phyloP scores from a whole-genome alignment of 2,113 vertebrate genomes.

The Amblyopsis rosae region DNA sequence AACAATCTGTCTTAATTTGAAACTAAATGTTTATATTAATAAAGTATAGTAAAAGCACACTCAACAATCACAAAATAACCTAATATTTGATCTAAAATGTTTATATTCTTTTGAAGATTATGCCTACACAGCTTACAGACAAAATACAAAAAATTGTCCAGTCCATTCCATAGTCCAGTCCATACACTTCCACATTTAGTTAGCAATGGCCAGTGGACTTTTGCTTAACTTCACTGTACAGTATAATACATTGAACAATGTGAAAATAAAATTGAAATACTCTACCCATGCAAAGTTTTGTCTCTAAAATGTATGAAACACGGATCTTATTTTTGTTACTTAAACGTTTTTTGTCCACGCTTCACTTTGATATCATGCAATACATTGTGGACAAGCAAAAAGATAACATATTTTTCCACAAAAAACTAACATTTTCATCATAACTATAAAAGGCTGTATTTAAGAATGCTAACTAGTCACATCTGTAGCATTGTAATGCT shows the following conservation, averaged over 20 bases:
- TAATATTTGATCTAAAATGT: constrained; percentile 63
- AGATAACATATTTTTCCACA: constrained; percentile 85
- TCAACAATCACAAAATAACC: constrained; percentile 60
- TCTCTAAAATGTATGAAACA: constrained; percentile 73
- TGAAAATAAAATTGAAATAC: constrained; percentile 73
- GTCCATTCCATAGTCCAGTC: background rate
- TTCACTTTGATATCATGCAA: constrained; percentile 83
- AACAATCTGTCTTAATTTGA: constrained; percentile 60
- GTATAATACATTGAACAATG: constrained; percentile 59
- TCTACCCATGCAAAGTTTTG: constrained; percentile 77
- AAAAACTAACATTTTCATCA: constrained; percentile 80
- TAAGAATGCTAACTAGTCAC: constrained; percentile 82
- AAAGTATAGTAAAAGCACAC: constrained; percentile 52
- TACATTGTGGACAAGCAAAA: constrained; percentile 80
- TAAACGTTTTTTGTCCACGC: constrained; percentile 66
- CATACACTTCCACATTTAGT: constrained; percentile 35
- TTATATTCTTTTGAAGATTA: constrained; percentile 38
- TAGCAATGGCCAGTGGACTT: constrained; percentile 39
- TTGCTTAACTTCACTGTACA: constrained; percentile 44
- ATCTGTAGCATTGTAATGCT: constrained; percentile 75
- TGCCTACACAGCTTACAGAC: constrained; percentile 35
- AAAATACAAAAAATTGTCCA: constrained; percentile 22
- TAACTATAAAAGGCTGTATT: constrained; percentile 82
- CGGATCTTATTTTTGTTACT: constrained; percentile 59
- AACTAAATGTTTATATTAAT: constrained; percentile 31